Conservation (phyloP, 2,888 invertebrate genomes). For the Morpho achilles region DNA sequence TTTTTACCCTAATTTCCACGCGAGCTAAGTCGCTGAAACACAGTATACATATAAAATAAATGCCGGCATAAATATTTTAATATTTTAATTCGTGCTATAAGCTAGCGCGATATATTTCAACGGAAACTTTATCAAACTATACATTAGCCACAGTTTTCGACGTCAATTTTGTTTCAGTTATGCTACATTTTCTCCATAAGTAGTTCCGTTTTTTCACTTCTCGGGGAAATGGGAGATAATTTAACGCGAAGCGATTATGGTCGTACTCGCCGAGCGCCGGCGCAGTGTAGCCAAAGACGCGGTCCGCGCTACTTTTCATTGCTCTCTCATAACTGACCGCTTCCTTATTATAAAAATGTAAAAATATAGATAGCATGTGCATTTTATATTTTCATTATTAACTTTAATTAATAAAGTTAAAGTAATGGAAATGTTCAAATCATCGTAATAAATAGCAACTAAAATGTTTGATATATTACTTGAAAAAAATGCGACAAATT, state of each 20-base stretch:
- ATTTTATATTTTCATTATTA: constrained; percentile 48
- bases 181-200: constrained; percentile 61
- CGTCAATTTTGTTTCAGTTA: constrained; percentile 60
- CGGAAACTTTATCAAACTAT: no score
- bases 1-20: no score
- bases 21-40: no score
- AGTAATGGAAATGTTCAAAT: constrained; percentile 42
- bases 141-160: constrained; percentile 42
- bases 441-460: no score
- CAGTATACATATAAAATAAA: no score
- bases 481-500: constrained; percentile 46
- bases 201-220: constrained; percentile 65
- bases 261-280: constrained; percentile 39
- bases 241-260: constrained; percentile 61
- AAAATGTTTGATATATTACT: constrained; percentile 21
- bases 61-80: no score
- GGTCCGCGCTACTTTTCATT: constrained; percentile 49
- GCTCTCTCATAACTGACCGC: constrained; percentile 16
- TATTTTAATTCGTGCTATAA: no score
- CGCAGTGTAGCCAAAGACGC: constrained; percentile 53
- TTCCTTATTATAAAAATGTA: constrained; percentile 19
- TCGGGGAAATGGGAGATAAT: constrained; percentile 66
- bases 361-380: neutral
- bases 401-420: constrained; percentile 66
- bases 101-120: no score